Evolutionary conservation across 1,140 invertebrate genomes (phyloP), one percentile per base, ranked within the genome.

Genomic region (Subanguina moxae): DNA sequence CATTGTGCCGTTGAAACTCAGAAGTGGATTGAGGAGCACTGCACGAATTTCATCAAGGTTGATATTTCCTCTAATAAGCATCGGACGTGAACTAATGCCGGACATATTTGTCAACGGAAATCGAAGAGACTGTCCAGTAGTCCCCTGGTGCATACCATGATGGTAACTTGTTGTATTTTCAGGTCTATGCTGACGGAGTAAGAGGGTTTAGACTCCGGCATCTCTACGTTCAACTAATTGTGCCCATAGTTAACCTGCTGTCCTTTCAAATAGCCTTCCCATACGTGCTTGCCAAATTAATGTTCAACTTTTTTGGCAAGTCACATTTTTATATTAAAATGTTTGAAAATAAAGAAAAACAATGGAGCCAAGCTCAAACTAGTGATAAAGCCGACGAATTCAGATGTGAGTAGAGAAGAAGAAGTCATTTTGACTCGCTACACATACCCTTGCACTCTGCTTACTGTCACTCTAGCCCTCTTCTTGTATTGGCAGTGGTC

Each of bases 131-230:
- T n/a, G n/a, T n/a, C n/a, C n/a, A n/a, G n/a, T n/a, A n/a, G n/a
- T n/a, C n/a, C n/a, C n/a, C n/a, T n/a, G n/a, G n/a, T n/a, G n/a
- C n/a, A n/a, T n/a, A n/a, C n/a, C n/a, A n/a, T n/a, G n/a, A n/a
- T n/a, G n/a, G n/a, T n/a, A n/a, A n/a, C n/a, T n/a, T n/a, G n/a
- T n/a, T 38, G 32, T 38, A 11, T 25, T 74, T 77, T 30, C 73
- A 88, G 86, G 84, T 89, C 21, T 89, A 89, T 78, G 86, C 88
- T 67, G 92, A 96, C 80, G 95, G 95, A 0, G 88, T 97, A 42
- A 85, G 92, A 1, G 91, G 94, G 74, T 92, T 97, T 86, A 90
- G 94, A 83, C 85, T 97, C 28, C 88, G 87, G 68, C 91, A 92
- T 77, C 89, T 98, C 28, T 86, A 97, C 64, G 86, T 86, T 3